phyloP scores from a whole-genome alignment of 2,797 vertebrate species.

The Crenichthys baileyi region DNA sequence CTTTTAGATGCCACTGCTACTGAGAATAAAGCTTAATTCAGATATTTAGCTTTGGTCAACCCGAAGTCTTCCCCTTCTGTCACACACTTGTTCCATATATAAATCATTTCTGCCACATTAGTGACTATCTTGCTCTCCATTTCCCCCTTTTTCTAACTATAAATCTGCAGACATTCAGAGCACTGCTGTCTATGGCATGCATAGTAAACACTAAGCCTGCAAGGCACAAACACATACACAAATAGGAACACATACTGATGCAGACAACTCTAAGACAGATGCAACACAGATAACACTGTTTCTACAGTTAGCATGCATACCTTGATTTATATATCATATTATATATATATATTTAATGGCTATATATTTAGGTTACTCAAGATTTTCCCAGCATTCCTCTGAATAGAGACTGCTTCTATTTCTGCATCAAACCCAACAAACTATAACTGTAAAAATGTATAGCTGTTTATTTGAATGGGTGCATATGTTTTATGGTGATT shows the following conservation, averaged over 20 bases:
- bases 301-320: neutral
- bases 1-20: constrained; percentile 20
- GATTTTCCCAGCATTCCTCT: constrained; percentile 20
- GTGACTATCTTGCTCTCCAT: constrained; percentile 15
- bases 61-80: neutral
- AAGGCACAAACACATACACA: constrained; percentile 29
- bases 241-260: constrained; percentile 17
- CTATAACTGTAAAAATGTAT: constrained; percentile 34
- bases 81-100: neutral
- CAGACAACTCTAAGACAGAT: constrained; percentile 20
- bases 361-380: constrained; percentile 16
- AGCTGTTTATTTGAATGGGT: constrained; percentile 17
- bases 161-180: constrained; percentile 59
- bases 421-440: constrained; percentile 26
- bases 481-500: constrained; percentile 24
- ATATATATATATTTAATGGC: neutral
- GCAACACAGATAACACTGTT: neutral
- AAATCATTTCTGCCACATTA: constrained; percentile 2
- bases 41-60: neutral
- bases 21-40: constrained; percentile 3
- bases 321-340: neutral
- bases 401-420: constrained; percentile 28
- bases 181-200: constrained; percentile 35
- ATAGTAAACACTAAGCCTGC: constrained; percentile 50
- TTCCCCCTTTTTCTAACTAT: constrained; percentile 30